Evolutionary conservation across 2,888 invertebrate species (phyloP).

Genomic region (Meliscaeva auricollis): DNA sequence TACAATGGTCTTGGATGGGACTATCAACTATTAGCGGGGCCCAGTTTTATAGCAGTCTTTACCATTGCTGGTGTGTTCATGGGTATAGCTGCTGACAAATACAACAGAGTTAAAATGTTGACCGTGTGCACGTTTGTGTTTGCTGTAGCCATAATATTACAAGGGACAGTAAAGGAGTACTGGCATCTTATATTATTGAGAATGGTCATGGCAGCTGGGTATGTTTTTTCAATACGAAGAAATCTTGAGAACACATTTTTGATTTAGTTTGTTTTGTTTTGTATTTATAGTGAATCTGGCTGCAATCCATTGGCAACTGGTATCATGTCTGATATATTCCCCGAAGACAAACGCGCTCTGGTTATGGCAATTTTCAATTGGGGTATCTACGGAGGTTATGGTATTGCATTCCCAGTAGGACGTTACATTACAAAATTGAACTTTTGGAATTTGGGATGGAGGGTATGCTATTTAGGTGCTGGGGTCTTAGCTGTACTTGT

Average conservation of each 20-base stretch:
- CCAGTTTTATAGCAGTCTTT: conserved; percentile 96
- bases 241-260: not conserved
- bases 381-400: conserved; percentile 98
- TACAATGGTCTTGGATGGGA: conserved; percentile 96
- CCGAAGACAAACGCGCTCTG: conserved; percentile 92
- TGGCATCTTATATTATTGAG: conserved; percentile 95
- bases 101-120: conserved; percentile 90
- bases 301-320: conserved; percentile 95
- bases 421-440: conserved; percentile 91
- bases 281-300: conserved; percentile 89
- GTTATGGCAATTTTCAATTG: conserved; percentile 97
- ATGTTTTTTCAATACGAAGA: conserved; percentile 77
- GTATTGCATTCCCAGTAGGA: conserved; percentile 96
- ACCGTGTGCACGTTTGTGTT: conserved; percentile 92
- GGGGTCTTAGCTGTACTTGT: conserved; percentile 91
- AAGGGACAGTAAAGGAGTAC: conserved; percentile 93
- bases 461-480: conserved; percentile 92
- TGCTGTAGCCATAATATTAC: conserved; percentile 92
- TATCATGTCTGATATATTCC: conserved; percentile 92
- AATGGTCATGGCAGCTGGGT: conserved; percentile 94
- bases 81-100: conserved; percentile 92
- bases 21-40: conserved; percentile 96
- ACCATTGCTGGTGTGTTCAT: conserved; percentile 94
- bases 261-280: not conserved
- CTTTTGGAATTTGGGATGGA: conserved; percentile 92